Base-by-base conservation (phyloP, 2,888 invertebrate genomes). In the Cordilura impudica region DNA sequence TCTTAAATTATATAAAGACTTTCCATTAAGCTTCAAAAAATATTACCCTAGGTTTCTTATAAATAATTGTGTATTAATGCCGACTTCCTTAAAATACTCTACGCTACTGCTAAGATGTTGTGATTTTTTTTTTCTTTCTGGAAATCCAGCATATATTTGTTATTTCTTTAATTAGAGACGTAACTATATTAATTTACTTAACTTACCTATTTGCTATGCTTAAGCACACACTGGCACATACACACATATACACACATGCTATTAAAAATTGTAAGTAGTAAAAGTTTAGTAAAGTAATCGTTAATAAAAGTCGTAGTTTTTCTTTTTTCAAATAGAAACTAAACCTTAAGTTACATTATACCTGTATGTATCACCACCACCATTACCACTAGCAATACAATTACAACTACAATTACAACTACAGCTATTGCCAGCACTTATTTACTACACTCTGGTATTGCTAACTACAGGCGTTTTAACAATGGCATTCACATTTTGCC, bases 141-240 rank as follows among this genome's bases (percentile, higher is more conserved):
- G n/a, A n/a, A n/a, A n/a, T n/a, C n/a, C n/a, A 39, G 14, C n/a
- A n/a, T 39, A 2, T 39, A 4, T 26, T 26, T 53, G 31, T 31
- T 53, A 3, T 14, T 29, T 23, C 51, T 78, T 73, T 78, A 78
- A 78, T 78, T 78, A 63, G 51, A 51, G 35, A 58, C 19, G 29
- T 51, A 58, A 31, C 56, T 69, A 19, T 60, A 69, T 72, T 73
- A 72, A 78, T 78, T 77, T 61, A 54, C 66, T 71, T 60, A 66
- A 71, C 51, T 65, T 49, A 49, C 39, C 39, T 49, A 21, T 19
- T 60, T 45, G n/a, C 18, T 18, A 23, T 19, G 18, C 29, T 23
- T 51, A 26, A 26, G 6, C 26, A 51, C 23, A 8, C 1, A 1
- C 19, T 31, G 16, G 16, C 7, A 16, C 53, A 53, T 16, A 14